These are phyloP conservation scores for Macheiramphus alcinus DNA, from an alignment of 2,113 vertebrate genomes.

Conservation along the genomic window DNA sequence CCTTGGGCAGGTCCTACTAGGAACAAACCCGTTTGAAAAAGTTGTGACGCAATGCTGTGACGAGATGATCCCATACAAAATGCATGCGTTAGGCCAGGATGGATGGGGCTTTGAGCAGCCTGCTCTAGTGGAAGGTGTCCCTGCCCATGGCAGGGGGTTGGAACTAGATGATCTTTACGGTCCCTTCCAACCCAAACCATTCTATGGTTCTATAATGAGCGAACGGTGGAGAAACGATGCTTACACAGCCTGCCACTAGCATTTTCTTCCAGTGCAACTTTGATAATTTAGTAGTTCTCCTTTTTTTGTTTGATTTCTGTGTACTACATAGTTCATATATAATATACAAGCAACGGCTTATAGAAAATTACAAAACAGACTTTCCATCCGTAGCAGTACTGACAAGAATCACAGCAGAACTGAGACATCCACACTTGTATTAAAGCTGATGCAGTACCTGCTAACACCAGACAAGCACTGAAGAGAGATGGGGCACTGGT, in stretches of 20 bases:
- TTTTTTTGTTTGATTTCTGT: background rate
- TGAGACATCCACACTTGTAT: background rate
- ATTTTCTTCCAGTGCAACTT: background rate
- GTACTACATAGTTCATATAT: background rate
- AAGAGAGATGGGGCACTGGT: background rate
- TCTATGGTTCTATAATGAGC: no score
- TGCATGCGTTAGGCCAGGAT: fast-evolving
- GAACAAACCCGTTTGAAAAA: background rate
- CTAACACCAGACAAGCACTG: no score
- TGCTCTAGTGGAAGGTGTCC: no score
- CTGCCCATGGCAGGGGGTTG: no score
- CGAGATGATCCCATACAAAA: background rate
- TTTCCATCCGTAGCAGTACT: background rate
- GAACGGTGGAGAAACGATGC: background rate
- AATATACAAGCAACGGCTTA: background rate
- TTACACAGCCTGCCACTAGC: background rate
- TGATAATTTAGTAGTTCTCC: background rate
- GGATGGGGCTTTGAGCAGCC: no score
- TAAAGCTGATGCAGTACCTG: background rate
- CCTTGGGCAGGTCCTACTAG: background rate
- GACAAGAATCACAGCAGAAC: background rate
- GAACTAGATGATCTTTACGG: no score
- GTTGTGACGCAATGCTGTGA: background rate
- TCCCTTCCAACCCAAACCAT: no score
- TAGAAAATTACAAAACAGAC: background rate